Conservation (phyloP, 2,888 invertebrate species). For the Agrenia bidenticulata region DNA sequence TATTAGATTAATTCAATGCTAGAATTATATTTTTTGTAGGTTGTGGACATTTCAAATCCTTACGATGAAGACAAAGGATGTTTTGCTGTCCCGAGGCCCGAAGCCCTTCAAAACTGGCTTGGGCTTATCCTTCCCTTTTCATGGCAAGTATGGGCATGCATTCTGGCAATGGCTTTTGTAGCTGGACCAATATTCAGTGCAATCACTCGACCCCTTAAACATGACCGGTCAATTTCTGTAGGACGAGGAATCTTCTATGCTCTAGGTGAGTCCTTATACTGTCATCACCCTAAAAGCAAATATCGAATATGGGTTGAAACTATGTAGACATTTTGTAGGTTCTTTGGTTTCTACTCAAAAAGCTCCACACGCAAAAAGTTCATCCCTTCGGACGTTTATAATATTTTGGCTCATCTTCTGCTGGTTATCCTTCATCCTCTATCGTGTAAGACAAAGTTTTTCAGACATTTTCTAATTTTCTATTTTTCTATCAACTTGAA, state of each 20-base stretch:
- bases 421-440: conserved; percentile 49
- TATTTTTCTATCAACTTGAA: not conserved
- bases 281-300: conserved; percentile 35
- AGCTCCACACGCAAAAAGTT: conserved; percentile 46
- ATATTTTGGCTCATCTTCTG: conserved; percentile 51
- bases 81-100: conserved; percentile 52
- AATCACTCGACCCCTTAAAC: conserved; percentile 47
- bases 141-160: conserved; percentile 53
- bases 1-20: too few species aligned
- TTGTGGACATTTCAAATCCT: conserved; percentile 48
- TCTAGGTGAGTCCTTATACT: conserved; percentile 48
- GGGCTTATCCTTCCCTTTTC: conserved; percentile 51
- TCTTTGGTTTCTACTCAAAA: conserved; percentile 32
- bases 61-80: conserved; percentile 52
- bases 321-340: too few species aligned
- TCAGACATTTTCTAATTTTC: not conserved
- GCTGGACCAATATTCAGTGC: conserved; percentile 48
- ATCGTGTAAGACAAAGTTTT: conserved; percentile 31
- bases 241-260: conserved; percentile 50
- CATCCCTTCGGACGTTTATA: conserved; percentile 46
- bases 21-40: conserved; percentile 22
- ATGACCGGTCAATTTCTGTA: conserved; percentile 43
- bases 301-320: too few species aligned
- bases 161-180: conserved; percentile 49
- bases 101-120: conserved; percentile 50